Evolutionary conservation across 2,888 invertebrate genomes (phyloP).

Genomic region (Sipha maydis): DNA sequence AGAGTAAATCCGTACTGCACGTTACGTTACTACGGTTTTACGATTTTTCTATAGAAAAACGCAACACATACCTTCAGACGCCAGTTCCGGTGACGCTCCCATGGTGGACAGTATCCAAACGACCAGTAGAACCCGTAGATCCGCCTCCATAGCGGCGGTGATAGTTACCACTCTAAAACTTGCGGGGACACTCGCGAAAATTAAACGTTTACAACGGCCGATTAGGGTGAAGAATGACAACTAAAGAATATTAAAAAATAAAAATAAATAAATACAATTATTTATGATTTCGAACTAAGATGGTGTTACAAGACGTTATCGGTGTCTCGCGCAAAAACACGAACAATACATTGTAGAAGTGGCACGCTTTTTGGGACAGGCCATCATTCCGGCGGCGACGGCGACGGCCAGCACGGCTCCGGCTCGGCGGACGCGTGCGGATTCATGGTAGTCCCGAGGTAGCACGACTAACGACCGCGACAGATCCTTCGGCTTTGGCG

Average conservation of each 20-base stretch:
- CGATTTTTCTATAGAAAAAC: too few relatives aligned
- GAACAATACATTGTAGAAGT: neutral
- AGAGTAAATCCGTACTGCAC: too few relatives aligned
- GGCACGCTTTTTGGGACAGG: neutral
- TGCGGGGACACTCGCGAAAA: neutral
- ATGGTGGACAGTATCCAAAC: conserved; percentile 61
- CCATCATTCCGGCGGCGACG: conserved; percentile 23
- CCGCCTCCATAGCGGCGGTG: conserved; percentile 43
- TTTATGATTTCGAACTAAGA: neutral
- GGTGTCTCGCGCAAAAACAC: neutral
- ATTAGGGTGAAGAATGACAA: neutral
- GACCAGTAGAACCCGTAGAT: conserved; percentile 49
- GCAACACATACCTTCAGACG: conserved; percentile 49
- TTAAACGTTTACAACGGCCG: neutral
- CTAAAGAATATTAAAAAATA: too few relatives aligned
- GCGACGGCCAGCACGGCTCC: neutral
- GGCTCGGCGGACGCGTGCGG: conserved; percentile 6
- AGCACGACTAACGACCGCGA: neutral
- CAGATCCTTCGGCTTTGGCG: neutral
- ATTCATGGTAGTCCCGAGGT: neutral
- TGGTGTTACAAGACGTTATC: neutral
- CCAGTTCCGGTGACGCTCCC: conserved; percentile 59
- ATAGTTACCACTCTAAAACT: neutral
- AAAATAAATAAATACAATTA: neutral
- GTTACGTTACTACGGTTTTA: too few relatives aligned